A percentile compares a stretch with the other conserved stretches of the same genome.
These are phyloP conservation scores for Sesia bembeciformis DNA, from an alignment of 2,888 invertebrate genomes.

Conservation along the genomic window DNA sequence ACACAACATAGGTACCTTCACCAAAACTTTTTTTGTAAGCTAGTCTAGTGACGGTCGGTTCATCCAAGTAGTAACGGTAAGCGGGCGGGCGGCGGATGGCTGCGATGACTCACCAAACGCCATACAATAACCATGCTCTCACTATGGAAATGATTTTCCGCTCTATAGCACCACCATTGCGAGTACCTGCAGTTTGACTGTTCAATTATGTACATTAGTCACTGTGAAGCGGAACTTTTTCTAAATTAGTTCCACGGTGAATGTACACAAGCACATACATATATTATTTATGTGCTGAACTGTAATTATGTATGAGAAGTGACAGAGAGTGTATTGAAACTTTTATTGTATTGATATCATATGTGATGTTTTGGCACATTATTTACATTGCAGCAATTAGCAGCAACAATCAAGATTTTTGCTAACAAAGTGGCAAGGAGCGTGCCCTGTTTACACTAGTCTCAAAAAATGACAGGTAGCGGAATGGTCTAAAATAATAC, in stretches of 20 bases:
- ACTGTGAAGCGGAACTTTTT: slow-evolving; percentile 8
- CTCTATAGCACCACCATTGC: slow-evolving; percentile 27
- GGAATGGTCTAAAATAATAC: no score
- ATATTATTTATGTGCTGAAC: background rate
- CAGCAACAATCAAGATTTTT: no score
- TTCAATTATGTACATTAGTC: background rate
- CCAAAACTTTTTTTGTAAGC: no score
- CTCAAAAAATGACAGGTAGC: no score
- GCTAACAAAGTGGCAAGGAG: no score
- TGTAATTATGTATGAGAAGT: no score
- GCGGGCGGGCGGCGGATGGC: slow-evolving; percentile 8
- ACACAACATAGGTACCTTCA: no score
- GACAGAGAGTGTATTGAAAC: no score
- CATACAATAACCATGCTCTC: slow-evolving; percentile 31
- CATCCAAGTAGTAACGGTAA: slow-evolving; percentile 37
- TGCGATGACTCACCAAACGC: slow-evolving; percentile 38
- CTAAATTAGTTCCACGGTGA: slow-evolving; percentile 7
- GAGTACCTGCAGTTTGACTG: background rate
- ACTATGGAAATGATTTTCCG: slow-evolving; percentile 50
- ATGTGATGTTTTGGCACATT: no score
- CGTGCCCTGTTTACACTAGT: no score
- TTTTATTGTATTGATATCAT: no score
- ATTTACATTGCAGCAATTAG: no score
- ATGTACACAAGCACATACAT: background rate
- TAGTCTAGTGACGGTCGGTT: background rate